Conservation (phyloP, 2,888 invertebrate genomes). For the Rhodophaea formosa region DNA sequence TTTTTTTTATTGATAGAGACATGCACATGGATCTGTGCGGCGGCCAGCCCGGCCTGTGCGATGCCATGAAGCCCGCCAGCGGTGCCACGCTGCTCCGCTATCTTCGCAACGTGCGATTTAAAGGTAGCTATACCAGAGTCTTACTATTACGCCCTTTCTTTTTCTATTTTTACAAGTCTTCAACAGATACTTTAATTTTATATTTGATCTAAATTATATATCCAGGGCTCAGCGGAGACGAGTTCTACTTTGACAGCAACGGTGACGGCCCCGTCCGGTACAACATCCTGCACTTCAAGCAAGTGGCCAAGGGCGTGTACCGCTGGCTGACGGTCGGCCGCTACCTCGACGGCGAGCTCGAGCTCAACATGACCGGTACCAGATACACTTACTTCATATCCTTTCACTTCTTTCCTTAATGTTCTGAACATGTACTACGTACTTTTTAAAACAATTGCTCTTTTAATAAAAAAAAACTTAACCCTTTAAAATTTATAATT, state of each 20-base stretch:
- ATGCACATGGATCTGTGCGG: conserved; percentile 92
- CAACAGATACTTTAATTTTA: no score
- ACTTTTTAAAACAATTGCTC: no score
- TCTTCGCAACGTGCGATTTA: conserved; percentile 91
- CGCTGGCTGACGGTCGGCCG: conserved; percentile 93
- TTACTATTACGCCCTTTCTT: no score
- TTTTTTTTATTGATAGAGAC: conserved; percentile 76
- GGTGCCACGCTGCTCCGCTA: conserved; percentile 93
- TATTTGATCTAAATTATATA: not conserved
- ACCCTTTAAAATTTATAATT: no score
- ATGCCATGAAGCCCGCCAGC: conserved; percentile 93
- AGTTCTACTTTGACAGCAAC: conserved; percentile 92
- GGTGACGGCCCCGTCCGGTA: conserved; percentile 97
- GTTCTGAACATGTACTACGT: no score
- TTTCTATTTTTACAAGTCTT: no score
- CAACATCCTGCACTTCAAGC: conserved; percentile 97
- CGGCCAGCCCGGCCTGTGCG: conserved; percentile 88
- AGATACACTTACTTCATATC: not conserved
- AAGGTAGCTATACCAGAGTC: conserved; percentile 37
- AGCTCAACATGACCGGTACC: conserved; percentile 89
- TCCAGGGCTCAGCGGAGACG: conserved; percentile 92
- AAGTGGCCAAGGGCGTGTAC: conserved; percentile 86
- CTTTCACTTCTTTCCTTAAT: not conserved
- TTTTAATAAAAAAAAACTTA: no score
- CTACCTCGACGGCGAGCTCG: conserved; percentile 89